Percentiles rank a stretch among this genome's conserved stretches.
Conservation (phyloP, 2,113 vertebrate genomes). For the Xenus cinereus region DNA sequence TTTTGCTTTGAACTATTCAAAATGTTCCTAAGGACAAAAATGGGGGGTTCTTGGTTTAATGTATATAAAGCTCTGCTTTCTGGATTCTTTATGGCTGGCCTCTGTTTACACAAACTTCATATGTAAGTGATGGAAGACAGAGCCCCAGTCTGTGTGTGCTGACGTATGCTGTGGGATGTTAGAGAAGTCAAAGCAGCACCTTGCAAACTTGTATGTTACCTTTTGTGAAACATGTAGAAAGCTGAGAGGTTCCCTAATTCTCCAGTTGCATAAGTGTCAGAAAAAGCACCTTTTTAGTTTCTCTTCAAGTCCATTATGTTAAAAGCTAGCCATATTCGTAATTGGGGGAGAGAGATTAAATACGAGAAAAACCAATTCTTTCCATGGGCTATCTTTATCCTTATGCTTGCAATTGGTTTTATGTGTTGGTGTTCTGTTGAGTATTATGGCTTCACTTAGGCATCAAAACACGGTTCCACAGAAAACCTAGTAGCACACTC, state of each 20-base stretch:
- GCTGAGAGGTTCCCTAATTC: neutral
- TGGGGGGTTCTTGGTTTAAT: neutral
- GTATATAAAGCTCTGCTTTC: neutral
- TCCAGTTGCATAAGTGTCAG: neutral
- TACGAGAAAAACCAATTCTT: conserved; percentile 6
- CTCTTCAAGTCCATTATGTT: conserved; percentile 24
- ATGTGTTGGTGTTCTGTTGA: conserved; percentile 43
- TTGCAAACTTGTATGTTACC: conserved; percentile 10
- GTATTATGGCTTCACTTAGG: conserved; percentile 23
- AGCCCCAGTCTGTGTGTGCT: neutral
- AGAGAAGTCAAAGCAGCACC: neutral
- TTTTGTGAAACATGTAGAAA: neutral
- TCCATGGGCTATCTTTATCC: conserved; percentile 20
- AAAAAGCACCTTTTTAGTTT: conserved; percentile 22
- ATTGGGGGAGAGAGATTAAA: conserved; percentile 46
- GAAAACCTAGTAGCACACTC: neutral
- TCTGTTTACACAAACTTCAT: neutral
- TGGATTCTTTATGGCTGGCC: neutral
- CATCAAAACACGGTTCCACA: conserved; percentile 6
- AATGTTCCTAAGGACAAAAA: neutral
- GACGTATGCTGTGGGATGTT: neutral
- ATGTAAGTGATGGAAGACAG: neutral
- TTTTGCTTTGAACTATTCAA: conserved; percentile 13
- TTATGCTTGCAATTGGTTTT: conserved; percentile 23
- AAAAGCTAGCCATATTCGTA: conserved; percentile 22